Base-by-base conservation (phyloP, 2,888 invertebrate genomes). In the Sisyra terminalis region DNA sequence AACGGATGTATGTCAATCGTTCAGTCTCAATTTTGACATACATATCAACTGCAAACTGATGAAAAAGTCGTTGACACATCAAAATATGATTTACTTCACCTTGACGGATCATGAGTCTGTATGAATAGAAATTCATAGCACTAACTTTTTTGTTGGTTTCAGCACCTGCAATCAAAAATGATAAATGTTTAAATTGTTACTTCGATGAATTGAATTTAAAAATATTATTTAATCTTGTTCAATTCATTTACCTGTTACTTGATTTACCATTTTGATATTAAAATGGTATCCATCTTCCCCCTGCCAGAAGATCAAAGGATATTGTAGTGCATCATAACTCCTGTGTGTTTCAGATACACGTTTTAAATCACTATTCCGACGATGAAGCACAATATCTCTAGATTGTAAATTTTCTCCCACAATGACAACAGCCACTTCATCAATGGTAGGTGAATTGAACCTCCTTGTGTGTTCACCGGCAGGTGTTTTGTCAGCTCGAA, bases 261-360 rank as follows among this genome's bases (percentile, higher is more conserved):
- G 49, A 49, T 52, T 50, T 45, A 38, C 45, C 48, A 49, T 45
- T 24, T 50, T 50, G 15, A 50, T 47, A 17, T 24, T 34, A 35
- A 52, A 48, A 47, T 50, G 10, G n/a, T 44, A 32, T 17, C 16
- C 41, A 32, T 41, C 41, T 32, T 41, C 32, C 2, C 39, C 32
- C 15, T 41, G 32, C 41, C 41, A 41, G 32, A 32, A 41, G 1
- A 41, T 8, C n/a, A 41, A 15, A 14, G 32, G 41, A 47, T 64
- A 64, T 45, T 56, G 52, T 32, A 62, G 46, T 3, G 61, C 54
- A 49, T 63, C 60, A 47, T 58, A 59, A 36, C 49, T 49, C 9
- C 53, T 46, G 40, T 58, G 56, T 32, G 52, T 55, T 49, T 57
- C 55, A 7, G 24, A 32, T 17, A 56, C 46, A 47, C 49, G 51